Base-by-base conservation (phyloP, 2,113 vertebrate genomes). In the Platycercus adscitus region DNA sequence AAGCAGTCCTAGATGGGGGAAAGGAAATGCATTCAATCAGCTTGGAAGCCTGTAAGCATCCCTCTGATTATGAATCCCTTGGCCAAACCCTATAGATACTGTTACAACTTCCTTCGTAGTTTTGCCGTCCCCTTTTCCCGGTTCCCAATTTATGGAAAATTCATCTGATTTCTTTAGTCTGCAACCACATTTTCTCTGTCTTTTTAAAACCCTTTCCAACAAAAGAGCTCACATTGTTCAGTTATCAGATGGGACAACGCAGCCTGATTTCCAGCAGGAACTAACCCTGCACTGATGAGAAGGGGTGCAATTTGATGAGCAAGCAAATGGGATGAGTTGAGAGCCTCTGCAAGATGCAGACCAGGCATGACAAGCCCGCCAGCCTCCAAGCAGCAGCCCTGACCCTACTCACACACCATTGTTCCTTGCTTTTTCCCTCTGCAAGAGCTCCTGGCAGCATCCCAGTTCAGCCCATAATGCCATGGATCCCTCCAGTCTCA, bases 351-450 rank as follows among this genome's bases (percentile, higher is more conserved):
- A 1, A 17, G 70, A 25, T 4, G 24, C 63, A n/a, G 17, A 70
- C 21, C 26, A 5, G 7, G 15, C 2, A 6, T 55, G 56, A 58
- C 0, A 1, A 89, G 21, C 63, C 33, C 3, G 0, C 2, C 2
- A 81, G 25, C 11, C 43, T n/a, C 58, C 7, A 0, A 72, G 17
- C 7, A 49, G 9, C 24, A 44, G 1, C 11, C 47, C 24, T 15
- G 11, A 24, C 53, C 17, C 28, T 43, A 53, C 71, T 2, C 12
- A 46, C 17, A 29, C 10, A 1, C 33, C 41, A 3, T 0, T 0
- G 24, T 43, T 47, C 26, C 29, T 14, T 4, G 0, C 1, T 13
- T 58, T 58, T 11, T 10, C 43, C n/a, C 20, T 18, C 25, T 26
- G 15, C 28, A 6, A 7, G 2, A n/a, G 9, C 24, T 85, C 49